phyloP scores from a whole-genome alignment of 2,797 vertebrate species.

The Syngnathus rostellatus region DNA sequence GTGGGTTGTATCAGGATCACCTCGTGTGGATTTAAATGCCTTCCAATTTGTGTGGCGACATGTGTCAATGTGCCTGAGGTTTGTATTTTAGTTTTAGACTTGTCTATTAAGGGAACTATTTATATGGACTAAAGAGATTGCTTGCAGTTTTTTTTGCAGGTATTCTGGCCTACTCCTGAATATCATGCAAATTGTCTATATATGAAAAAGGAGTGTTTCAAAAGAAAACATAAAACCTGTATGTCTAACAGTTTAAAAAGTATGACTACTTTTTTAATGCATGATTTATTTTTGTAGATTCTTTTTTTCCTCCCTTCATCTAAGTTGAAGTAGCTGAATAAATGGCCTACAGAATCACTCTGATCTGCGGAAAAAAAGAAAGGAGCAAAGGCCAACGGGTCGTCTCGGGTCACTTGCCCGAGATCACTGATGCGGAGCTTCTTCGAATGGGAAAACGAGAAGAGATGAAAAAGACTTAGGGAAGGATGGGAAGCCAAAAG shows the following conservation, averaged over 20 bases:
- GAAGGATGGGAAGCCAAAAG: constrained; percentile 25
- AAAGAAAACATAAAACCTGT: no score
- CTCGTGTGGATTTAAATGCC: neutral
- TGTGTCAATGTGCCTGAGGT: neutral
- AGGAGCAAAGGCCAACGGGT: constrained; percentile 26
- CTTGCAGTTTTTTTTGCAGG: no score
- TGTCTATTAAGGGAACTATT: neutral
- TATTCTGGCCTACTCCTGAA: no score
- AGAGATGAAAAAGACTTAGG: constrained; percentile 29
- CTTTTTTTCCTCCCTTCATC: neutral
- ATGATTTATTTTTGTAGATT: neutral
- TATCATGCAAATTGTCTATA: no score
- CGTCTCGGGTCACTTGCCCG: constrained; percentile 45
- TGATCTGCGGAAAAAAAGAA: constrained; percentile 26
- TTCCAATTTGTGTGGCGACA: no score
- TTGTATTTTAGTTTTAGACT: neutral
- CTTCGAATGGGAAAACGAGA: constrained; percentile 39
- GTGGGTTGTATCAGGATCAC: neutral
- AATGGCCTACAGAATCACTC: constrained; percentile 26
- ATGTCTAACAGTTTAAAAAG: no score
- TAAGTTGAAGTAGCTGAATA: constrained; percentile 17
- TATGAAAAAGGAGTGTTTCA: no score
- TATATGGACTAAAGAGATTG: neutral
- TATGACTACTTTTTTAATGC: no score
- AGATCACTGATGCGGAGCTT: constrained; percentile 36